Conservation (phyloP, 2,797 vertebrate species). For the Cossypha caffra region DNA sequence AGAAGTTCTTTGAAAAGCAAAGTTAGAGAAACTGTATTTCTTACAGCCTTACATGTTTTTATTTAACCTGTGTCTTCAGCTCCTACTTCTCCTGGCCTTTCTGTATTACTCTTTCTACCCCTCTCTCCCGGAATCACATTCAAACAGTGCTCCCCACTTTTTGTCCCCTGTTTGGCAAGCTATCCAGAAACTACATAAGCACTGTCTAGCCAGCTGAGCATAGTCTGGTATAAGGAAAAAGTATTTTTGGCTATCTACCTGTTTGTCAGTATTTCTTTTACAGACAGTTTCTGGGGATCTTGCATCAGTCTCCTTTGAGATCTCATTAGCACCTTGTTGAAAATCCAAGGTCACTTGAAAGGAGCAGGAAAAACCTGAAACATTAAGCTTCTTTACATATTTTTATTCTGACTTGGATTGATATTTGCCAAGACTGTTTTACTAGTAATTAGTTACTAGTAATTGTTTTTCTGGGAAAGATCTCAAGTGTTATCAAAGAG, state of each 20-base stretch:
- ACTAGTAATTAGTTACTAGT: background rate
- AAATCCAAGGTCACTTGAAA: background rate
- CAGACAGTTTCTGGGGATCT: background rate
- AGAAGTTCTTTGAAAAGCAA: background rate
- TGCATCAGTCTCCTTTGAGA: background rate
- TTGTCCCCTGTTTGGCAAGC: background rate
- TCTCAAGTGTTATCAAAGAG: background rate
- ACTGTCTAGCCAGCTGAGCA: background rate
- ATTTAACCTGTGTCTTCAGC: background rate
- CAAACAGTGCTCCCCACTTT: background rate
- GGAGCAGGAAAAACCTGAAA: background rate
- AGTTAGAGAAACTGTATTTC: background rate
- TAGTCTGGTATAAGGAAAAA: background rate
- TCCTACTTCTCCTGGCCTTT: background rate
- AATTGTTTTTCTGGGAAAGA: background rate
- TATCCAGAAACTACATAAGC: background rate
- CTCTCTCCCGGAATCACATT: background rate
- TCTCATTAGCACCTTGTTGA: background rate
- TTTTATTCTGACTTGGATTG: background rate
- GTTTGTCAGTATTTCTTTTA: background rate
- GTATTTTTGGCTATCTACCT: background rate
- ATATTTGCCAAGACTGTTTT: background rate
- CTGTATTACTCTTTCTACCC: background rate
- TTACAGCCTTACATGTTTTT: background rate
- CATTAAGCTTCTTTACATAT: background rate